A percentile compares a stretch with the other conserved stretches of the same genome.
Conservation (phyloP, 2,797 vertebrate genomes). For the Cirrhinus mrigala region DNA sequence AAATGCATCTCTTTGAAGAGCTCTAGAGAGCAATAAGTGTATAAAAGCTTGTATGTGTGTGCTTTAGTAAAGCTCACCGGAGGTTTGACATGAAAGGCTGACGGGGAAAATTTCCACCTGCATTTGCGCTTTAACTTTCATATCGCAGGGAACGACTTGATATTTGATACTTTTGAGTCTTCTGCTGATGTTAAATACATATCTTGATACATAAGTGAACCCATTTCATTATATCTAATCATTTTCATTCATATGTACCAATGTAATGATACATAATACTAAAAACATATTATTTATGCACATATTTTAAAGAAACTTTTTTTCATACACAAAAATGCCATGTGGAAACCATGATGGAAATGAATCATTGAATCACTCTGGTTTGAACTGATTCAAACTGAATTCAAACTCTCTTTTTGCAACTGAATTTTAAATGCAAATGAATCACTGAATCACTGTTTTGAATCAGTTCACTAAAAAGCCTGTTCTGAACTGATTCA, state of each 20-base stretch:
- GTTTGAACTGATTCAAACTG: not conserved
- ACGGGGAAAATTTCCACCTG: not conserved
- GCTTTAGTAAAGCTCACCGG: constrained; percentile 29
- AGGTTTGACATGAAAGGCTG: constrained; percentile 7
- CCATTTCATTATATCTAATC: not conserved
- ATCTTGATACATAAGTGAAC: not conserved
- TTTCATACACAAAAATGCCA: not conserved
- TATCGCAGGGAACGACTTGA: not conserved
- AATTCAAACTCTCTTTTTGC: not conserved
- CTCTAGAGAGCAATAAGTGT: constrained; percentile 4
- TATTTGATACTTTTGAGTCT: not conserved
- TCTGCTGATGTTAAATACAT: not conserved
- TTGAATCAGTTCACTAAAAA: not conserved
- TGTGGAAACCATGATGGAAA: not conserved
- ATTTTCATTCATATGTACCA: not conserved
- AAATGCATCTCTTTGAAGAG: constrained; percentile 68
- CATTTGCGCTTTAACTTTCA: not conserved
- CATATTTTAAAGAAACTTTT: not conserved
- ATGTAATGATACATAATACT: not conserved
- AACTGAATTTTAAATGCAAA: no score
- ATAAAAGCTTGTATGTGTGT: constrained; percentile 22
- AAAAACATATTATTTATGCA: not conserved
- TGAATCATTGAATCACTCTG: not conserved
- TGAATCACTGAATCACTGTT: not conserved
- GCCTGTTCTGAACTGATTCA: not conserved